Evolutionary conservation across 2,797 vertebrate genomes (phyloP).

Genomic region (Masticophis lateralis): DNA sequence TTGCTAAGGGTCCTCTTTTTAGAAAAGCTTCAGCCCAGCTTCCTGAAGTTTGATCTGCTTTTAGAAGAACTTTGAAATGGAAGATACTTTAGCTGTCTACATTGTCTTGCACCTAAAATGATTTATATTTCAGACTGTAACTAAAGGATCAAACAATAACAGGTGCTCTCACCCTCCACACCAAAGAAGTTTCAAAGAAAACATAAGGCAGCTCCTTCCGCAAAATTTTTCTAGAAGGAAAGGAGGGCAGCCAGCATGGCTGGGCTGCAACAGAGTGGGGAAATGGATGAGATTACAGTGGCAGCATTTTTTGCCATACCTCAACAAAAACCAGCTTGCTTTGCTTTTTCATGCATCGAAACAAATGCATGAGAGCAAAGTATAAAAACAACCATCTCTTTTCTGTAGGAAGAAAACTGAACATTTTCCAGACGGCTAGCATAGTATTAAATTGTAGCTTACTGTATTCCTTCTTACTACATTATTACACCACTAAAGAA

Average conservation of each 20-base stretch:
- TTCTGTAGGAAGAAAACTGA: background rate
- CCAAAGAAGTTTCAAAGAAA: background rate
- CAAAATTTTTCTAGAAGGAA: background rate
- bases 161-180: background rate
- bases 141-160: background rate
- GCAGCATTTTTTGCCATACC: background rate
- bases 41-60: background rate
- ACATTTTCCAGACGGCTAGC: background rate
- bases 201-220: background rate
- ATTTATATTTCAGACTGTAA: background rate
- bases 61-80: background rate
- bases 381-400: background rate
- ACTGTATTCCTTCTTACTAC: background rate
- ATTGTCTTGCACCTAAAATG: background rate
- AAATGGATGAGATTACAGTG: background rate
- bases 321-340: background rate
- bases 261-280: background rate
- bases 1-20: background rate
- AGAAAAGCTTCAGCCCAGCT: background rate
- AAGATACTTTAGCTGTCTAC: background rate
- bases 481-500: background rate
- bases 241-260: background rate
- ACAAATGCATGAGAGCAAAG: background rate
- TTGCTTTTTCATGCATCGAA: background rate
- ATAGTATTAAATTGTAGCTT: background rate